Evolutionary conservation across 2,797 vertebrate species (phyloP).

Genomic region (Fundulus diaphanus): DNA sequence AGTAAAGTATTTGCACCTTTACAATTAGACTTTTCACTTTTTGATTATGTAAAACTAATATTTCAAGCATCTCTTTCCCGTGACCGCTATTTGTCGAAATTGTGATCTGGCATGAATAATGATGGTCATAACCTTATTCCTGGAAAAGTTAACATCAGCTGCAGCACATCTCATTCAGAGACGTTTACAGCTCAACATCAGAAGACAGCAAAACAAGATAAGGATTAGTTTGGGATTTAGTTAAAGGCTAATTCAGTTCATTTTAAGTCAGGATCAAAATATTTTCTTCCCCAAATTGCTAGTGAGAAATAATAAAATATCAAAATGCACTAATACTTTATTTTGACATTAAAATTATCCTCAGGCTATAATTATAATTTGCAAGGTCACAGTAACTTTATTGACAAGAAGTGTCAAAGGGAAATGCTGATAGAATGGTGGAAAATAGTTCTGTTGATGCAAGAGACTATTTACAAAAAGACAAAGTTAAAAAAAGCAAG

Average conservation of each 20-base stretch:
- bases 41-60: no score
- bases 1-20: no score
- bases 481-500: no score
- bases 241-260: conserved; percentile 42
- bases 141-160: conserved; percentile 1
- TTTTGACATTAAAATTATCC: conserved; percentile 36
- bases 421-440: conserved; percentile 9
- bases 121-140: no score
- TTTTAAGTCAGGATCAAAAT: conserved; percentile 43
- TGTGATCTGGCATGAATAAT: no score
- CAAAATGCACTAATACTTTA: conserved; percentile 57
- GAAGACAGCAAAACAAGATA: conserved; percentile 11
- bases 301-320: conserved; percentile 52
- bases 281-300: conserved; percentile 38
- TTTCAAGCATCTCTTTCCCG: no score
- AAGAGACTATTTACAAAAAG: no score
- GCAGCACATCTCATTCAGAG: conserved; percentile 12
- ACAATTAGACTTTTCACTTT: no score
- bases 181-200: conserved; percentile 16
- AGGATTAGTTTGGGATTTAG: conserved; percentile 36
- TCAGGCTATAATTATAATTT: conserved; percentile 51
- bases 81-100: no score
- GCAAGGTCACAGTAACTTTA: conserved; percentile 48
- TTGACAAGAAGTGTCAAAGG: conserved; percentile 25
- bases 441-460: no score